phyloP scores from a whole-genome alignment of 1,140 invertebrate species.

The Diabrotica virgifera region DNA sequence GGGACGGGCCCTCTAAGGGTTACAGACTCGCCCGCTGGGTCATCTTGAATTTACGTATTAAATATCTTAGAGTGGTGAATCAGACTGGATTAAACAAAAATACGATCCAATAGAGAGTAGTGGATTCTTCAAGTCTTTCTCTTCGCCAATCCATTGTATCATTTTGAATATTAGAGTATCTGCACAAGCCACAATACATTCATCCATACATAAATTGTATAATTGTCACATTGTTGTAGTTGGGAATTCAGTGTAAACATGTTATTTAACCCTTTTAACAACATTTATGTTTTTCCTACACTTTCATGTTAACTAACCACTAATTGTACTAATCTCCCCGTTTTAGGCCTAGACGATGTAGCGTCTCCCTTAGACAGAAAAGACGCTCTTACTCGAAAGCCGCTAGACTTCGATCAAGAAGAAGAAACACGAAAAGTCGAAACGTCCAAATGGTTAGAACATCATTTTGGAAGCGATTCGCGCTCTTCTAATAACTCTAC shows the following conservation, averaged over 20 bases:
- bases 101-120: too few species aligned
- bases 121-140: too few species aligned
- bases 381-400: constrained; percentile 74
- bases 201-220: too few species aligned
- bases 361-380: constrained; percentile 61
- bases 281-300: not conserved
- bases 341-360: constrained; percentile 35
- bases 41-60: too few species aligned
- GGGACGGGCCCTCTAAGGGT: too few species aligned
- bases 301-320: constrained; percentile 8
- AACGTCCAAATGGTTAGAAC: constrained; percentile 85
- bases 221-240: too few species aligned
- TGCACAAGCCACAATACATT: too few species aligned
- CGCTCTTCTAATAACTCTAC: constrained; percentile 67
- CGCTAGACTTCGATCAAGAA: constrained; percentile 80
- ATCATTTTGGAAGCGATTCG: constrained; percentile 85
- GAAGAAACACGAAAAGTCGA: constrained; percentile 84
- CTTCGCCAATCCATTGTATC: too few species aligned
- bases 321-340: not conserved
- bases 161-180: too few species aligned
- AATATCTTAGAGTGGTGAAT: too few species aligned
- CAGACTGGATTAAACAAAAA: too few species aligned
- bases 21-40: too few species aligned
- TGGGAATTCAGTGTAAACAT: not conserved
- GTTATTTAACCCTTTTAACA: not conserved